These are phyloP conservation scores for Lasioglossum calceatum DNA, from an alignment of 2,888 invertebrate genomes.

Conservation along the genomic window DNA sequence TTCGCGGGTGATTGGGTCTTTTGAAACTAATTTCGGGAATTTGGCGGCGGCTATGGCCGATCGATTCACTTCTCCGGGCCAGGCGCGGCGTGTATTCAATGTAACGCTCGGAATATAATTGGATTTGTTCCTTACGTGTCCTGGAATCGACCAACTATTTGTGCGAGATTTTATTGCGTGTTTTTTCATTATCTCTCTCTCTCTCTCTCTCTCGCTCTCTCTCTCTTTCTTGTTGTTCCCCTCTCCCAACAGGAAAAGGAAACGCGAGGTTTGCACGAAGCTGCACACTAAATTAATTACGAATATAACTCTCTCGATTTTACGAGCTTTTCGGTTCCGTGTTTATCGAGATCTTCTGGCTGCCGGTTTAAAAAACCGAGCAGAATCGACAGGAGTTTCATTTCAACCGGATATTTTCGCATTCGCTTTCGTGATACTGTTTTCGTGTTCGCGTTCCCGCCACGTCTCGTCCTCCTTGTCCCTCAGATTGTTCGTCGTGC, in stretches of 20 bases:
- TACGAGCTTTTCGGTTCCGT: not conserved
- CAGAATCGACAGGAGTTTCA: conserved; percentile 14
- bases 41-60: not conserved
- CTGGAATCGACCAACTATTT: conserved; percentile 21
- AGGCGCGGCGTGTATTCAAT: not conserved
- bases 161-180: conserved; percentile 5
- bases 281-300: conserved; percentile 7
- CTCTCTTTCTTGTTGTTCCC: not conserved
- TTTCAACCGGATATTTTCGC: conserved; percentile 21
- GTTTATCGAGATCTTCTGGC: conserved; percentile 7
- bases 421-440: conserved; percentile 2
- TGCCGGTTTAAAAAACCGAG: not conserved
- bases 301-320: conserved; percentile 20
- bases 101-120: conserved; percentile 14
- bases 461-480: not conserved
- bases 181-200: not conserved
- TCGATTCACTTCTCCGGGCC: not conserved
- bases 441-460: conserved; percentile 8
- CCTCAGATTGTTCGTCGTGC: not conserved
- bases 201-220: not conserved
- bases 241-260: not conserved
- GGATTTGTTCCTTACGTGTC: conserved; percentile 61
- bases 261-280: conserved; percentile 6
- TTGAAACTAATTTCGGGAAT: conserved; percentile 15
- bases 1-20: not conserved